Conservation (phyloP, 2,113 vertebrate species). For the Lagenorhynchus albirostris region DNA sequence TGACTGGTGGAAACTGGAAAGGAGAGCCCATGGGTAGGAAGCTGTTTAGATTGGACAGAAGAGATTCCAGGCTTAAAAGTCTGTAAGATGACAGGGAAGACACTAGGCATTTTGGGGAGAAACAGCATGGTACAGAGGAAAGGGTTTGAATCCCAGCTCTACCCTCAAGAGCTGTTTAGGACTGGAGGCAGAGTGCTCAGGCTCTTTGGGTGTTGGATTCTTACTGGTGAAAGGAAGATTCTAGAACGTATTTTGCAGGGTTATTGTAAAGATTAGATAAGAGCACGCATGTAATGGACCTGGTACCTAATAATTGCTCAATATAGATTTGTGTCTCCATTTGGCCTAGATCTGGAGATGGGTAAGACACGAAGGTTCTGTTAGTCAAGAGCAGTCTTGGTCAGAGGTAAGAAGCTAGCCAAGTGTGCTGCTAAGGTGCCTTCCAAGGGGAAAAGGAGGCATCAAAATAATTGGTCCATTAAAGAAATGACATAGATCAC, state of each 20-base stretch:
- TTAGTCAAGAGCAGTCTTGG: not conserved
- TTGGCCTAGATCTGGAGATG: not conserved
- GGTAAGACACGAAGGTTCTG: not conserved
- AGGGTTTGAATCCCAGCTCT: not conserved
- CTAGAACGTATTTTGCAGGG: not conserved
- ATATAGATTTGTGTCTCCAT: not conserved
- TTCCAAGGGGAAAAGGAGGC: not conserved
- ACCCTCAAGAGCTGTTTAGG: not conserved
- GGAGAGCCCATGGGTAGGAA: not conserved
- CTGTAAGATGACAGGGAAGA: not conserved
- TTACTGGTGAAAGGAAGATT: not conserved
- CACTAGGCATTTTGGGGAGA: no score
- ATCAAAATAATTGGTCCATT: slow-evolving; percentile 3
- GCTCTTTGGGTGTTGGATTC: not conserved
- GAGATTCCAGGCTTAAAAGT: not conserved
- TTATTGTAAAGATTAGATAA: not conserved
- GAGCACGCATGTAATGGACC: not conserved
- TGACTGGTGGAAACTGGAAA: not conserved
- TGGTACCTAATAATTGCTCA: not conserved
- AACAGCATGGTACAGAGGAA: not conserved
- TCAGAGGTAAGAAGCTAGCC: not conserved
- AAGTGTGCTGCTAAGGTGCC: not conserved
- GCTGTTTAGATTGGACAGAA: not conserved
- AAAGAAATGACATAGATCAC: not conserved
- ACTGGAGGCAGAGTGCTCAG: not conserved